Base-by-base conservation (phyloP, 1,140 invertebrate species). In the Lysiphlebus fabarum region DNA sequence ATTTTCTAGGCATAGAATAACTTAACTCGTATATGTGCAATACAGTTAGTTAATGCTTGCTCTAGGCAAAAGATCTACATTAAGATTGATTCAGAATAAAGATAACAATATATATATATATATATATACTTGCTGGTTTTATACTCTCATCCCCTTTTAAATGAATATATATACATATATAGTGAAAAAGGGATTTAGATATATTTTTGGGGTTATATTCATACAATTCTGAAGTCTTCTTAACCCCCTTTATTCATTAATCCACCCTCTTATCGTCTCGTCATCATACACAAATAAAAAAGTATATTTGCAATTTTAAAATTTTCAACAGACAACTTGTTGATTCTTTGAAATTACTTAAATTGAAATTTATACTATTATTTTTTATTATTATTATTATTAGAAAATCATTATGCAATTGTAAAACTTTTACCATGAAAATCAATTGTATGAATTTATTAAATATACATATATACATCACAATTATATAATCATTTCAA, bases 1-100 rank as follows among this genome's bases (percentile, higher is more conserved):
- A 67, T 64, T 68, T 64, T 45, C 58, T 65, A 68, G 65, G 53
- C 60, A 65, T 67, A 65, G 59, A 67, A 68, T 68, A 68, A 65
- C 56, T 68, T 67, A 26, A 26, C 17, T 26, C 17, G 17, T 26
- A 26, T 26, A 26, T 26, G 17, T 26, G 17, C 17, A 26, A 26
- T 26, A 26, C 17, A 26, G 17, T 26, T 26, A 26, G 17, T 26
- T 64, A 43, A 12, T 48, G 34, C 37, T 37, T 41, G 53, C 55
- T 47, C 45, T 53, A 44, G 47, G 62, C 57, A 55, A 55, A 50
- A 61, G 63, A 64, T 64, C 56, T 56, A 56, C 59, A 64, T 64
- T 64, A 64, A 64, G 63, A 64, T 64, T 54, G 61, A 62, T 58
- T 51, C 37, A 34, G 53, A 17, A 5, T 14, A 10, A 7, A 43